Evolutionary conservation across 2,113 vertebrate genomes (phyloP).

Genomic region (Phasianus colchicus): DNA sequence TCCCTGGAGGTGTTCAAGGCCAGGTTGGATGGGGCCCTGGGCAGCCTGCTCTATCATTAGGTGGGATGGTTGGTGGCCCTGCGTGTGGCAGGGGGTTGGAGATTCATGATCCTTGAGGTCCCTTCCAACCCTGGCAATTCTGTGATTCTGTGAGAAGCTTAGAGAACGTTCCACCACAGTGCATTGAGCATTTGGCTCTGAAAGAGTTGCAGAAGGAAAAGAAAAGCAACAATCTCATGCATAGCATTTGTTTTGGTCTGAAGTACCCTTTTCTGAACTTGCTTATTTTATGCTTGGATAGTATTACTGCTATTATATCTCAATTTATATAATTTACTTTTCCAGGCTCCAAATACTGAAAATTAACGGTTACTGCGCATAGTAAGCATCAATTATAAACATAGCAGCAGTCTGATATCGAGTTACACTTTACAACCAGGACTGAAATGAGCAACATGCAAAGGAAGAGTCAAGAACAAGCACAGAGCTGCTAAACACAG

Average conservation of each 20-base stretch:
- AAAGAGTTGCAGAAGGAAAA: neutral
- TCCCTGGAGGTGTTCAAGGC: too few species aligned
- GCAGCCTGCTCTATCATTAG: too few species aligned
- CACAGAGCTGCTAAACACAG: neutral
- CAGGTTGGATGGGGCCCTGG: too few species aligned
- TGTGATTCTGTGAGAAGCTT: too few species aligned
- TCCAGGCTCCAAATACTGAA: neutral
- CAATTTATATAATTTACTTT: neutral
- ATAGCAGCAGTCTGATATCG: neutral
- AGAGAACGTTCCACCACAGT: neutral
- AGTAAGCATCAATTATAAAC: neutral
- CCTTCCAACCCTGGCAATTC: too few species aligned
- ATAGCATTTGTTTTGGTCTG: neutral
- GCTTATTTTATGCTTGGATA: neutral
- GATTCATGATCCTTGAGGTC: too few species aligned
- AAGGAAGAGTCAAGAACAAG: neutral
- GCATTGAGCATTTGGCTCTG: neutral
- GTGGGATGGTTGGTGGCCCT: too few species aligned
- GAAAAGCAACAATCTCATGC: neutral
- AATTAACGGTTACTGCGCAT: neutral
- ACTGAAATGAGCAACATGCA: neutral
- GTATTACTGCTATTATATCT: neutral
- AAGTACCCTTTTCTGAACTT: neutral
- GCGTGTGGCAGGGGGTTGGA: too few species aligned
- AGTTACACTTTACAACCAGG: neutral